Evolutionary conservation across 2,888 invertebrate genomes (phyloP), one percentile per base, ranked within the genome.

Genomic region (Bembecia ichneumoniformis): DNA sequence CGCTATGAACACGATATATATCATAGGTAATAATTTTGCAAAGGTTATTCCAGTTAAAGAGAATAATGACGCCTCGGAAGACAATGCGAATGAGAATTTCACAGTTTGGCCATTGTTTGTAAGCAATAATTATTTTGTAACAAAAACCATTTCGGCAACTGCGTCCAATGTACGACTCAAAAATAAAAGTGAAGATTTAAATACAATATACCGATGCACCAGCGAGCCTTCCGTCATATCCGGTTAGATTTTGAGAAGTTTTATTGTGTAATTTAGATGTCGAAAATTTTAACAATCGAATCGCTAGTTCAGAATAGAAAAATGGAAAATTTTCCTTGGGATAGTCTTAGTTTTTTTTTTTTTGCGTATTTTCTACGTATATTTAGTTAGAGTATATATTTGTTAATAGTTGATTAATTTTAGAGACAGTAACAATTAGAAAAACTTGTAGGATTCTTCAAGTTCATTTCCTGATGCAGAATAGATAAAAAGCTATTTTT

Each of bases 141-240:
- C 60, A 2, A 58, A 51, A 16, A 63, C 72, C 0, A 68, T 55
- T 52, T 77, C 80, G 0, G 20, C 65, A 52, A 65, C 67, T 0
- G 59, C 68, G 0, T 60, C 64, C 0, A 63, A 52, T 14, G 16
- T 58, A 0, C 59, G 64, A 2, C 11, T 3, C 14, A 44, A n/a
- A 3, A 52, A 58, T 2, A 51, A 49, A 0, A 78, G 74, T 46
- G 76, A 73, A 46, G 81, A 79, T n/a, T 51, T 83, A 51, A 77
- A 69, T 52, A 82, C 79, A 0, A 52, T 83, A 43, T 83, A 82
- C 51, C 58, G 77, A 47, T 81, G 82, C 60, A 52, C 64, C 11
- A 82, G 82, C 53, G 71, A 70, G 17, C 73, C 74, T 0, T 79
- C 79, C 0, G 62, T 58, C 51, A 62, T 59, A 47, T 77, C 80